Evolutionary conservation across 2,797 vertebrate genomes (phyloP), one percentile per base, ranked within the genome.

Genomic region (Enteromius viviparus): DNA sequence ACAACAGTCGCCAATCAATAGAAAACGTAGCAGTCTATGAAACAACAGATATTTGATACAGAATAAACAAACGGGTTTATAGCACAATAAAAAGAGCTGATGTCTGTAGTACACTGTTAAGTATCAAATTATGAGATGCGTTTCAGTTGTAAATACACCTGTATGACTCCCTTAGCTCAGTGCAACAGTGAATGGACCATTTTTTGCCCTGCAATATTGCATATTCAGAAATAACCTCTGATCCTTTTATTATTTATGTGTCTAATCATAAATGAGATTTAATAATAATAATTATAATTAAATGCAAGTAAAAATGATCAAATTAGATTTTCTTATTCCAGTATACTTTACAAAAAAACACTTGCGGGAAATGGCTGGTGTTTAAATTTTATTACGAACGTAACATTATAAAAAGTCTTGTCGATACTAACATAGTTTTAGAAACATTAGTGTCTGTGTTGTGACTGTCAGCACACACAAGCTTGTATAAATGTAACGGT

Each of bases 11-110:
- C 8, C 58, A 32, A 62, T 76, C 71, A 74, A 68, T 82, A 68
- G 62, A 49, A 76, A 82, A 76, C 68, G 23, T 76, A 45, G 72
- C 37, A 19, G 26, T n/a, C 72, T 82, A 34, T 55, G 62, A 76
- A 70, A 80, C 21, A 10, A 74, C 34, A 55, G 72, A 76, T 49
- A 82, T 68, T 42, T 68, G 72, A 82, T 82, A 82, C 81, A 58
- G 49, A 82, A 37, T 81, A 74, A 64, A 76, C 81, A 68, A 68
- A 68, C 81, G 19, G 34, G 17, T 37, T 45, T 76, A 55, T 34
- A 53, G 60, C 58, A 60, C 60, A 65, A 66, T 66, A 65, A 19
- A 42, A 62, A 6, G 34, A 55, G 80, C n/a, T 75, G 60, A 42
- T 4, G 6, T 64, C 40, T 65, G 80, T 47, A 29, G 42, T 76